phyloP scores from a whole-genome alignment of 2,797 vertebrate genomes.

The Aeoliscus strigatus region DNA sequence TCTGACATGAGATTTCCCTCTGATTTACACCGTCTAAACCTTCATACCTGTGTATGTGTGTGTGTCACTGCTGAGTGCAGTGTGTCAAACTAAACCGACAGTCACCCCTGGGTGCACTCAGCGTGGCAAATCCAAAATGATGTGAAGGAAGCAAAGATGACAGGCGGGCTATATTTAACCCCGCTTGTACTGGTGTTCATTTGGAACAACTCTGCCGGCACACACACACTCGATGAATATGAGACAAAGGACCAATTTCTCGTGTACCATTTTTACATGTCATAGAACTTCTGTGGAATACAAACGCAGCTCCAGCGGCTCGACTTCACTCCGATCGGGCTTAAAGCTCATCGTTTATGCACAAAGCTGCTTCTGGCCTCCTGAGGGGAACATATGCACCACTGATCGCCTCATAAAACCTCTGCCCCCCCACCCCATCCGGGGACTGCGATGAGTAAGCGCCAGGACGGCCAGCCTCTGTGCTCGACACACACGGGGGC shows the following conservation, averaged over 20 bases:
- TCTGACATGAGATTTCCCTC: too few relatives aligned
- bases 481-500: conserved; percentile 31
- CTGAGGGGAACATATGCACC: conserved; percentile 24
- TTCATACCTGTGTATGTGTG: conserved; percentile 6
- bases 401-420: conserved; percentile 52
- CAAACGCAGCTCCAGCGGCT: too few relatives aligned
- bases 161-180: conserved; percentile 63
- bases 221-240: too few relatives aligned
- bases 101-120: conserved; percentile 50
- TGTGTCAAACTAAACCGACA: conserved; percentile 62
- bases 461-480: conserved; percentile 29
- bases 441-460: too few relatives aligned
- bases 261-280: too few relatives aligned
- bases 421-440: too few relatives aligned
- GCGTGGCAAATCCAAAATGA: conserved; percentile 57
- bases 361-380: conserved; percentile 21
- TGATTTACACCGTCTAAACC: too few relatives aligned
- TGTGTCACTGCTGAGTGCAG: conserved; percentile 34
- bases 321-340: too few relatives aligned
- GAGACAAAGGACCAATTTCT: too few relatives aligned
- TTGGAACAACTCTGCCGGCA: conserved; percentile 22
- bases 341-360: too few relatives aligned
- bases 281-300: too few relatives aligned
- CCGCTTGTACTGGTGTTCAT: conserved; percentile 38
- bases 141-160: conserved; percentile 55